Evolutionary conservation across 30 jellyfish, hydroid and myxozoan species (phyloP), one percentile per base, ranked within the genome.

Genomic region (Chironex yamaguchii): DNA sequence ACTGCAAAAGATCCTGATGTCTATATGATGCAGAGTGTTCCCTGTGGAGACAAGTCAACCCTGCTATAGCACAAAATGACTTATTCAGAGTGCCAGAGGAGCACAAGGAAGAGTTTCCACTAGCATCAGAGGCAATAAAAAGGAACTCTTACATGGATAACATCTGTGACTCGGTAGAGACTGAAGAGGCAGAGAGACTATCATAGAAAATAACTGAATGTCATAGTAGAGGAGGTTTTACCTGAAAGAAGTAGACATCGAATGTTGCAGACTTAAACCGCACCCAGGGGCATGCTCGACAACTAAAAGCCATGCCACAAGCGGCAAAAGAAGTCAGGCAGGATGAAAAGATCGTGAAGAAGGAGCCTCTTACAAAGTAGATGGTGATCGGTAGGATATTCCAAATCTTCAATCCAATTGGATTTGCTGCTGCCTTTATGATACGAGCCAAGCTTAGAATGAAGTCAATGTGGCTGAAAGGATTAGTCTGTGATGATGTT

Each of bases 101-200:
- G 86, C 24, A 48, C 27, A 34, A 54, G 29, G 24, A 30, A 67
- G 27, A 77, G 13, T 77, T 51, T 23, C 88, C 89, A 30, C 87
- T 17, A 32, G 89, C 85, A 22, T 54, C 79, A 3, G 21, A 77
- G 6, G 52, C 3, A 24, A 77, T 77, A 14, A 30, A 14, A 26
- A 14, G 24, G 3, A 77, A 29, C 27, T 51, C 76, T 24, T 77
- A 77, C 34, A 22, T 77, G 64, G 89, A 77, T 31, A 85, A 77
- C 25, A 77, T 77, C 12, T 4, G 22, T 1, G 87, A 50, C 87
- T 25, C 29, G 22, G 88, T 14, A 17, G 80, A 17, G 3, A 73
- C 24, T 49, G 26, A 25, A 1, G 82, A 73, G 17, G 84, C 42
- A 34, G 86, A 6, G 2, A 73, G 17, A 11, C 70, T 9, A 21